Base-by-base conservation (phyloP, 2,888 invertebrate species). In the Callyntrura guangdongensis region DNA sequence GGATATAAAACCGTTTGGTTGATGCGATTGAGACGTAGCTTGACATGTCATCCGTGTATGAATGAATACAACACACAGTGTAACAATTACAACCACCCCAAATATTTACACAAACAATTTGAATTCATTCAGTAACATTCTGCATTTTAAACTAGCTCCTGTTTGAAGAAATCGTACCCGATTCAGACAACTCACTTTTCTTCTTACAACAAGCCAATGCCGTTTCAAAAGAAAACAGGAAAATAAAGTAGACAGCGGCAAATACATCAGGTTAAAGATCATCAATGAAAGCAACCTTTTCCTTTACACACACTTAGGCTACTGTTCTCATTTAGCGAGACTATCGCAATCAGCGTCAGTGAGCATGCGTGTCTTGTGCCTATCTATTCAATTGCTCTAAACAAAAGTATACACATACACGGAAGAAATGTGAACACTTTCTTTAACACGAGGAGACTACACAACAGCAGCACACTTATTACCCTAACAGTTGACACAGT, bases 401-500 rank as follows among this genome's bases (percentile, higher is more conserved):
- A 59, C 17, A 59, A 14, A 59, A 59, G n/a, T n/a, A 6, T 6
- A 59, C 17, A 17, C 3, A 1, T 17, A 5, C n/a, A 56, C 56
- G 1, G 14, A 59, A n/a, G 17, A 59, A 12, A 45, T 20, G 25
- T 69, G 45, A n/a, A 25, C 59, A 45, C 72, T 72, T 72, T 72
- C 45, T 45, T 45, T 72, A 17, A 72, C n/a, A 45, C 9, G 36
- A 72, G 14, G 36, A 72, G 14, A 45, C 36, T 17, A 45, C n/a
- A 45, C 36, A 9, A 45, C n/a, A 20, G n/a, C 59, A 81, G 59
- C 81, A 81, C 59, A 84, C 79, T 59, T 86, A 56, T 27, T 67
- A 45, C 67, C 81, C 25, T 6, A 36, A 36, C 36, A 61, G 89
- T 84, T 89, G 89, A 84, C 89, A 89, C 67, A 89, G 89, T 89